Evolutionary conservation across 2,113 vertebrate species (phyloP).

Genomic region (Ranitomeya variabilis): DNA sequence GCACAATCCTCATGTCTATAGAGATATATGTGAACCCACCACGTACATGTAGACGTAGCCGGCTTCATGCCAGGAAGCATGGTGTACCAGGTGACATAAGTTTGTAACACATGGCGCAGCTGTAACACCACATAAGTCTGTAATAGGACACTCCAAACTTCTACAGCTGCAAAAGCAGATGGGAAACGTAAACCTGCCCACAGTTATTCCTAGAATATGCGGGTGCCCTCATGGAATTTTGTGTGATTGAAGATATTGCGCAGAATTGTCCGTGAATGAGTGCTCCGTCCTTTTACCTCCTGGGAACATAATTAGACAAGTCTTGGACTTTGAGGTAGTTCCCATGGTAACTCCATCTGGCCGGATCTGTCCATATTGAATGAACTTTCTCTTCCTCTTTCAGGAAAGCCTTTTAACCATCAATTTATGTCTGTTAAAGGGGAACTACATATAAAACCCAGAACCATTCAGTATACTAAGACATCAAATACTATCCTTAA

Average conservation of each 20-base stretch:
- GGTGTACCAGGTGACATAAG: neutral
- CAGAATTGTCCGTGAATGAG: neutral
- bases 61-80: no score
- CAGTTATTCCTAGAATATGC: constrained; percentile 39
- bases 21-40: no score
- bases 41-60: no score
- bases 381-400: constrained; percentile 12
- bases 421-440: neutral
- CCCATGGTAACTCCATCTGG: constrained; percentile 68
- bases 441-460: neutral
- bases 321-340: constrained; percentile 63
- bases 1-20: no score
- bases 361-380: constrained; percentile 45
- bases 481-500: neutral
- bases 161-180: neutral
- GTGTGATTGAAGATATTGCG: neutral
- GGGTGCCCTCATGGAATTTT: constrained; percentile 12
- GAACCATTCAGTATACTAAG: neutral
- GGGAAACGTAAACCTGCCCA: neutral
- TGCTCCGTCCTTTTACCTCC: constrained; percentile 54
- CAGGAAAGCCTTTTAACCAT: neutral
- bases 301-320: constrained; percentile 64
- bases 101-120: neutral
- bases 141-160: neutral
- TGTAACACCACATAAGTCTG: no score